A percentile compares a stretch with the other conserved stretches of the same genome.
Evolutionary conservation across 2,113 vertebrate species (phyloP).

Genomic region (Scytalopus superciliaris): DNA sequence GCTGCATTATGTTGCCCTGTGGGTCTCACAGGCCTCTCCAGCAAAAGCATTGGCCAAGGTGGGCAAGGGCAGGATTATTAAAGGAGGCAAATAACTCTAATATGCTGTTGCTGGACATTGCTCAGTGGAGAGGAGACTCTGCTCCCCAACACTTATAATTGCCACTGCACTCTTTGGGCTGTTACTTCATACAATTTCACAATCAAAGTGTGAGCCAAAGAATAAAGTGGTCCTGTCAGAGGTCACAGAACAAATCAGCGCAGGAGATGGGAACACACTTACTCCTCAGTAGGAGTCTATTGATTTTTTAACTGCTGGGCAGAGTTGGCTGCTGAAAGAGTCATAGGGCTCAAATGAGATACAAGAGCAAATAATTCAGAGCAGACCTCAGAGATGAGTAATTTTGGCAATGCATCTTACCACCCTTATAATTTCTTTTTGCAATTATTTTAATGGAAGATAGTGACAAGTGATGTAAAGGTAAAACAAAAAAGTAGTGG

Average conservation of each 20-base stretch:
- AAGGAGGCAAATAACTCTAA: background rate
- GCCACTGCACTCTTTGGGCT: background rate
- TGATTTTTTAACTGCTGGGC: slow-evolving; percentile 32
- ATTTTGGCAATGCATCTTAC: background rate
- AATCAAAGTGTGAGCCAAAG: background rate
- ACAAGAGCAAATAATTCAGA: background rate
- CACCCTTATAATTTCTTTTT: background rate
- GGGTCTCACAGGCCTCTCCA: rapidly evolving
- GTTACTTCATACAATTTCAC: background rate
- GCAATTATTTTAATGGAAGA: slow-evolving; percentile 23
- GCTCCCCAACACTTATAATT: background rate
- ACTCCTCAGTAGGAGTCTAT: background rate
- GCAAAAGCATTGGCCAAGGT: background rate
- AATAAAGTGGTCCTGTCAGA: background rate
- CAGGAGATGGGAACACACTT: background rate
- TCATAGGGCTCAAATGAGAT: background rate
- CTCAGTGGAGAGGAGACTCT: background rate
- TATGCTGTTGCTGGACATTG: background rate
- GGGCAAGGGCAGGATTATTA: background rate
- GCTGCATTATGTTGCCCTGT: background rate
- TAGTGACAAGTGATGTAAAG: background rate
- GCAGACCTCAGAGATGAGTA: background rate
- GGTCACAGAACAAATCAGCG: background rate
- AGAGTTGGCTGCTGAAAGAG: background rate
- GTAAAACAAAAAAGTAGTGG: background rate